These are phyloP conservation scores for Microplitis mediator DNA, from an alignment of 1,140 invertebrate genomes.

Conservation along the genomic window DNA sequence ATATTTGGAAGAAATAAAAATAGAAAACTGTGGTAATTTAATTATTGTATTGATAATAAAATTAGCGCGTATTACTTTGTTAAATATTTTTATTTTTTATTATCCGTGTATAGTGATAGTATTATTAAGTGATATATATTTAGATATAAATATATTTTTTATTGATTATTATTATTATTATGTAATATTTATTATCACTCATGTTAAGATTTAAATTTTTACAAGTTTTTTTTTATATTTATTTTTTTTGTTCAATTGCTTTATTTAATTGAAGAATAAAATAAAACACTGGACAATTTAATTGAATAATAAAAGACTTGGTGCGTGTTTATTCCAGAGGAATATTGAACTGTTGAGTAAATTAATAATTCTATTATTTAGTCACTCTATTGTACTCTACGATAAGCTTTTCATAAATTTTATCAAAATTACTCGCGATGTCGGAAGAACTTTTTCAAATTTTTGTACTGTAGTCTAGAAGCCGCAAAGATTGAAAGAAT, in stretches of 20 bases:
- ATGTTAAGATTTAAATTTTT: background rate
- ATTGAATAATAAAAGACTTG: background rate
- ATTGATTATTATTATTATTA: too few relatives aligned
- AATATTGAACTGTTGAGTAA: too few relatives aligned
- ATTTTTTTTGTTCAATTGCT: background rate
- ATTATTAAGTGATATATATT: too few relatives aligned
- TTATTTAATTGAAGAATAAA: background rate
- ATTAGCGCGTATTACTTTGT: background rate
- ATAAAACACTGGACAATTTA: background rate
- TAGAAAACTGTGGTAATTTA: constrained; percentile 13
- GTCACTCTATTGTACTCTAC: too few relatives aligned
- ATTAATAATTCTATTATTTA: too few relatives aligned
- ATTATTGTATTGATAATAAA: background rate
- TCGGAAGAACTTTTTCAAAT: too few relatives aligned
- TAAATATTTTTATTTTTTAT: background rate
- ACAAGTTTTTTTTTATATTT: background rate
- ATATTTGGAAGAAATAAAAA: background rate
- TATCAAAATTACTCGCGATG: too few relatives aligned
- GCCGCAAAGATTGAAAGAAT: too few relatives aligned
- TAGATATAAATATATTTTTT: too few relatives aligned
- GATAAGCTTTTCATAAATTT: too few relatives aligned
- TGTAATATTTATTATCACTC: too few relatives aligned
- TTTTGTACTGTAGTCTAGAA: too few relatives aligned
- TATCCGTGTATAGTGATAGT: background rate
- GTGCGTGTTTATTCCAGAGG: background rate